Conservation (phyloP, 64 coral and sea anemone species). For the Montipora efflorescens region DNA sequence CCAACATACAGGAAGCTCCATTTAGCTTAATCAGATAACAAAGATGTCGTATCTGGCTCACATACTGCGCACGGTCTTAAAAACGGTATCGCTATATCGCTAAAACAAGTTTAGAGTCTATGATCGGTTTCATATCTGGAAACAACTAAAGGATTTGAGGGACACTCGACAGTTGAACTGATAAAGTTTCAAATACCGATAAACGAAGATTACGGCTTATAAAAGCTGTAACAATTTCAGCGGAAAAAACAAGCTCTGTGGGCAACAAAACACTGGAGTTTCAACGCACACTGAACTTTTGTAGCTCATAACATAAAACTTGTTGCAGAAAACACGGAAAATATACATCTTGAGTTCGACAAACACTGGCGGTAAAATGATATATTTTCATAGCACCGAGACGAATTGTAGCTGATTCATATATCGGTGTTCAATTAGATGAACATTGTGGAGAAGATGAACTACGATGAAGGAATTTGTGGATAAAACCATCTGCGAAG, state of each 20-base stretch:
- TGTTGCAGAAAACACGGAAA: constrained; percentile 28
- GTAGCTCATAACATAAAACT: background rate
- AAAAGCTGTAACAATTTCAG: background rate
- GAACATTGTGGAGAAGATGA: constrained; percentile 21
- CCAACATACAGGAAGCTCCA: constrained; percentile 87
- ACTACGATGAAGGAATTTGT: constrained; percentile 30
- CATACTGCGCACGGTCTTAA: constrained; percentile 73
- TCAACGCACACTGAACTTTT: background rate
- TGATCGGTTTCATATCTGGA: constrained; percentile 47
- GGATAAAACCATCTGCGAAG: constrained; percentile 31
- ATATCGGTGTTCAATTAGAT: constrained; percentile 34
- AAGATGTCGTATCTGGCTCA: constrained; percentile 81
- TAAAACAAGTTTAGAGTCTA: constrained; percentile 66
- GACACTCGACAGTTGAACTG: constrained; percentile 24
- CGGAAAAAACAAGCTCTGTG: background rate
- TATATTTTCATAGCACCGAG: constrained; percentile 47
- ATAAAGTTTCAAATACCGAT: constrained; percentile 52
- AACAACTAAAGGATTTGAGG: constrained; percentile 19
- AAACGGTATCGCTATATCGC: constrained; percentile 76
- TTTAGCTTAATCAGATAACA: constrained; percentile 85
- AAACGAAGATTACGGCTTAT: constrained; percentile 33
- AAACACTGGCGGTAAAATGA: constrained; percentile 46
- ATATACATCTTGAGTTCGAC: constrained; percentile 19
- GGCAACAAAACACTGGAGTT: background rate
- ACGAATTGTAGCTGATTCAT: constrained; percentile 17